These are phyloP conservation scores for Corythaixoides concolor DNA, from an alignment of 2,113 vertebrate species.

Conservation along the genomic window DNA sequence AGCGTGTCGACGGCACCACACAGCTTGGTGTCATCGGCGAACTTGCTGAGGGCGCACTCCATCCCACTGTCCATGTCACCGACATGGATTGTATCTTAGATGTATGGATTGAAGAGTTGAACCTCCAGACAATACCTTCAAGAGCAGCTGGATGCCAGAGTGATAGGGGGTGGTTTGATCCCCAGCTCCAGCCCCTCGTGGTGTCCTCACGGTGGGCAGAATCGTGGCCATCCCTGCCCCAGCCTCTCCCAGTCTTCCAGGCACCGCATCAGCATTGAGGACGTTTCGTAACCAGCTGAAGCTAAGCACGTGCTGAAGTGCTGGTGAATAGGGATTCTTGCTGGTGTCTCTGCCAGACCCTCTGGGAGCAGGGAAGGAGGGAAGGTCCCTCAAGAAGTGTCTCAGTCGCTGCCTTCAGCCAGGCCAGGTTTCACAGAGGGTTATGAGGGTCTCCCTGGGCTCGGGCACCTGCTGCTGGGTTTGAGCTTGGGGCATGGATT, in stretches of 20 bases:
- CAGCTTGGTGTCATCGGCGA: too few species aligned
- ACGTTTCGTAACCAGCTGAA: rapidly evolving
- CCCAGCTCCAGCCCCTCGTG: rapidly evolving
- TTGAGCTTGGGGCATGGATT: not conserved
- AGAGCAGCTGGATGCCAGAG: not conserved
- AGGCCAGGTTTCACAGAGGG: rapidly evolving
- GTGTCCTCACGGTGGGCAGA: rapidly evolving
- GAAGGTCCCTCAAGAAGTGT: not conserved
- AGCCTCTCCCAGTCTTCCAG: not conserved
- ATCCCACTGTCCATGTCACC: too few species aligned
- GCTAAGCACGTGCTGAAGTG: not conserved
- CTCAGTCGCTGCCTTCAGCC: not conserved
- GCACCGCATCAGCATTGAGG: rapidly evolving
- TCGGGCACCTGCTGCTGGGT: not conserved
- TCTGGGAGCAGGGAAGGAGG: not conserved
- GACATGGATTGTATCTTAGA: too few species aligned
- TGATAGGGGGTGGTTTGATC: rapidly evolving
- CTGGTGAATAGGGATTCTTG: not conserved
- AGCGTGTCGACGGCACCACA: too few species aligned
- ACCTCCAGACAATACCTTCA: too few species aligned
- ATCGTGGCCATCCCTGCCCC: not conserved
- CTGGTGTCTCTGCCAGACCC: rapidly evolving
- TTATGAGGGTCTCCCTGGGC: too few species aligned
- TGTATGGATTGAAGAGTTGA: too few species aligned
- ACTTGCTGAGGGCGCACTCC: too few species aligned